Evolutionary conservation across 2,888 invertebrate species (phyloP).

Genomic region (Sinodicranocentrus sp.): DNA sequence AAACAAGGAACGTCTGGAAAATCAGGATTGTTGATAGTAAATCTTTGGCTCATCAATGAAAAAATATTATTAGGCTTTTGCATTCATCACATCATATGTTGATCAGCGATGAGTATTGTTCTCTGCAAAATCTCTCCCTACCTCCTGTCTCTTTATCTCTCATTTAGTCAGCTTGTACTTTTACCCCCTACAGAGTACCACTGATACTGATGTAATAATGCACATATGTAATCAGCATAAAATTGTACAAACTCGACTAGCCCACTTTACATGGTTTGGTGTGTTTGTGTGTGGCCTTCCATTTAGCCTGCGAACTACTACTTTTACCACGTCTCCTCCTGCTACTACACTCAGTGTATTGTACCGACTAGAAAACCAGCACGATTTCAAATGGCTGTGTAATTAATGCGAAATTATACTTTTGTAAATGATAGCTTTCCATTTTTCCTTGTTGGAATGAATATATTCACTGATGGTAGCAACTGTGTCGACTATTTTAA

Average conservation of each 20-base stretch:
- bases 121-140: slow-evolving; percentile 1
- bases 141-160: slow-evolving; percentile 32
- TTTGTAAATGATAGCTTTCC: slow-evolving; percentile 59
- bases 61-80: too few species aligned
- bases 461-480: background rate
- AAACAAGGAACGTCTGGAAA: too few species aligned
- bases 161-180: slow-evolving; percentile 20
- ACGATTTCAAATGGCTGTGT: slow-evolving; percentile 44
- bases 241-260: slow-evolving; percentile 56
- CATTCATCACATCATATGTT: background rate
- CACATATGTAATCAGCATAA: slow-evolving; percentile 44
- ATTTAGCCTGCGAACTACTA: slow-evolving; percentile 8
- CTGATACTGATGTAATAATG: slow-evolving; percentile 43
- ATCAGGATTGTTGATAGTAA: background rate
- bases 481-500: slow-evolving; percentile 7
- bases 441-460: background rate
- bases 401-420: slow-evolving; percentile 64
- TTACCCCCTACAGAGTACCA: slow-evolving; percentile 30
- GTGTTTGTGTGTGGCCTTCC: slow-evolving; percentile 61
- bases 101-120: slow-evolving; percentile 1
- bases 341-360: background rate
- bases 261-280: slow-evolving; percentile 31
- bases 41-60: slow-evolving; percentile 4
- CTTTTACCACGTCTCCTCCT: background rate
- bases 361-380: slow-evolving; percentile 15